phyloP scores from a whole-genome alignment of 2,797 vertebrate species.

The Helostoma temminkii region DNA sequence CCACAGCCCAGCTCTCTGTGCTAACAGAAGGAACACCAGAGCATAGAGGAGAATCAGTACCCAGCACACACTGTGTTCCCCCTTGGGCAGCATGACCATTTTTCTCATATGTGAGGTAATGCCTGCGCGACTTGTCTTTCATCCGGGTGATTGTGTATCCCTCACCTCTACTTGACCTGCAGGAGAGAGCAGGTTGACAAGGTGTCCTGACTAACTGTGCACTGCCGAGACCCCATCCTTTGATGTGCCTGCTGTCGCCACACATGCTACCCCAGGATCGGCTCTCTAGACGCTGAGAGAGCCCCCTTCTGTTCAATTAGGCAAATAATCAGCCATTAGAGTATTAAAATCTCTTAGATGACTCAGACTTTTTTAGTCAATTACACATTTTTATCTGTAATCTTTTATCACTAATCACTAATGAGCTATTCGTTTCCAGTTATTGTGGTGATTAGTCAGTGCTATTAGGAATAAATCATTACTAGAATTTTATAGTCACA shows the following conservation, averaged over 20 bases:
- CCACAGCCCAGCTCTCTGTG: slow-evolving; percentile 30
- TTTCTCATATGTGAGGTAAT: slow-evolving; percentile 17
- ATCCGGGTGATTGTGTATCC: slow-evolving; percentile 69
- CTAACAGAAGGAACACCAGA: slow-evolving; percentile 19
- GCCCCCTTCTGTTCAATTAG: slow-evolving; percentile 55
- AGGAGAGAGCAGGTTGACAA: slow-evolving; percentile 51
- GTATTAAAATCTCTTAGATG: slow-evolving; percentile 45
- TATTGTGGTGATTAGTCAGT: slow-evolving; percentile 56
- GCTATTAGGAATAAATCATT: slow-evolving; percentile 35
- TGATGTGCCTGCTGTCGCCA: slow-evolving; percentile 73
- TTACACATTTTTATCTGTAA: slow-evolving; percentile 45
- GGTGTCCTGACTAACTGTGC: slow-evolving; percentile 63
- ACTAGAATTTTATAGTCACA: slow-evolving; percentile 27
- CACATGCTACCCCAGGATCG: slow-evolving; percentile 52
- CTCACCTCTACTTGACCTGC: slow-evolving; percentile 74
- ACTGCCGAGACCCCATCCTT: slow-evolving; percentile 55
- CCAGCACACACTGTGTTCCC: neutral
- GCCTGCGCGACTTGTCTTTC: slow-evolving; percentile 55
- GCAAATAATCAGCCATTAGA: slow-evolving; percentile 47
- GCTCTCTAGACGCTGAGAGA: slow-evolving; percentile 34
- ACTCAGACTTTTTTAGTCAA: slow-evolving; percentile 38
- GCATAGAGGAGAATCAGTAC: slow-evolving; percentile 29
- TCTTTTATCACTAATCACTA: slow-evolving; percentile 37
- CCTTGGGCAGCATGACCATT: slow-evolving; percentile 11
- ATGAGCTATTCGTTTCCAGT: slow-evolving; percentile 48